Evolutionary conservation across 2,113 vertebrate genomes (phyloP).

Genomic region (Dicaeum eximium): DNA sequence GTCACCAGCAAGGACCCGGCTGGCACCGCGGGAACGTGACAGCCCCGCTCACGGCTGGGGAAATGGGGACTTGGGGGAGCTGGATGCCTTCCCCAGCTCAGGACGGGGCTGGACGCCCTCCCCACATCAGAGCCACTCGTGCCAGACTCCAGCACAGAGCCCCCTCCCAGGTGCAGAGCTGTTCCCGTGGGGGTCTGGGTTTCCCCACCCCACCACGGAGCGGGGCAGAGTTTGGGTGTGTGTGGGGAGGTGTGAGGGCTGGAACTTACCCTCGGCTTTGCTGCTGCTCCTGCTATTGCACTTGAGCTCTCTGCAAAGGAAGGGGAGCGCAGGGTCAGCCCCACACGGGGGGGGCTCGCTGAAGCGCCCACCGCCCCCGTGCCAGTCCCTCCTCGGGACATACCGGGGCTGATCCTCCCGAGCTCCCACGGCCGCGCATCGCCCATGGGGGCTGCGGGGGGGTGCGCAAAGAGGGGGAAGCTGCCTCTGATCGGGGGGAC

Average conservation of each 20-base stretch:
- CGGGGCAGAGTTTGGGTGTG: background rate
- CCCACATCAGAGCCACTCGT: background rate
- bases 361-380: background rate
- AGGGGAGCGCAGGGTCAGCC: background rate
- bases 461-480: background rate
- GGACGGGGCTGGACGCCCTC: background rate
- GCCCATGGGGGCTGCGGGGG: background rate
- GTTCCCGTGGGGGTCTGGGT: background rate
- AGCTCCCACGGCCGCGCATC: background rate
- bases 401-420: background rate
- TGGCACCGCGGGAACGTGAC: background rate
- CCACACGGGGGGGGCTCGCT: background rate
- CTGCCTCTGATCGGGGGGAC: background rate
- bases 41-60: background rate
- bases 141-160: background rate
- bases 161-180: background rate
- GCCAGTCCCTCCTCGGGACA: background rate
- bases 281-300: conserved; percentile 73
- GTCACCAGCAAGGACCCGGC: background rate
- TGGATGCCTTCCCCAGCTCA: background rate
- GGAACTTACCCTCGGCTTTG: conserved; percentile 75
- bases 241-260: background rate
- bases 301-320: conserved; percentile 72
- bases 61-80: background rate
- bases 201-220: accelerated